phyloP scores from a whole-genome alignment of 2,888 invertebrate genomes.

The Syritta pipiens region DNA sequence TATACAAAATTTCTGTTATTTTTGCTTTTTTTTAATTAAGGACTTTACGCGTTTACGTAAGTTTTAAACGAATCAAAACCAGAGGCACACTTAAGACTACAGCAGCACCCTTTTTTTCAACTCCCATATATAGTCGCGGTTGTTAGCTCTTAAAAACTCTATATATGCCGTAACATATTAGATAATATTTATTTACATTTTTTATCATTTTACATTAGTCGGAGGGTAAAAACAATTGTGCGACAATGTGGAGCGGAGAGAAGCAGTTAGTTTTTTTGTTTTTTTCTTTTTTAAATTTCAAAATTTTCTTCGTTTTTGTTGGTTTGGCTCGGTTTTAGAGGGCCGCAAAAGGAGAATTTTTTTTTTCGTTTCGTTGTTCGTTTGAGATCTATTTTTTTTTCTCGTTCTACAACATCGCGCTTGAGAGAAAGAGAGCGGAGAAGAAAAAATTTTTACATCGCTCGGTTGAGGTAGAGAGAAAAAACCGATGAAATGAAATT shows the following conservation, averaged over 20 bases:
- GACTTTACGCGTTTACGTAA: slow-evolving; percentile 34
- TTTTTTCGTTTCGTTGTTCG: neutral
- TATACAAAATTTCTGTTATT: no score
- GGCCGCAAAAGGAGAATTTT: slow-evolving; percentile 8
- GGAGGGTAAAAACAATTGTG: slow-evolving; percentile 8
- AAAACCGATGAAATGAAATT: neutral
- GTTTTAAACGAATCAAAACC: neutral
- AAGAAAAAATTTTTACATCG: no score
- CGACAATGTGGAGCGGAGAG: slow-evolving; percentile 6
- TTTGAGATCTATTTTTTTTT: neutral
- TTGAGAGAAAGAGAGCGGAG: slow-evolving; percentile 4
- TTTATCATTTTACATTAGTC: slow-evolving; percentile 13
- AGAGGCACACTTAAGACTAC: neutral
- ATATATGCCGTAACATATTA: slow-evolving; percentile 41
- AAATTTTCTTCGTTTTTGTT: slow-evolving; percentile 7
- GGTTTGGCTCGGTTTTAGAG: neutral
- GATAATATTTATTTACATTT: slow-evolving; percentile 56
- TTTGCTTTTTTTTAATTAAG: no score
- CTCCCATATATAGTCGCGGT: neutral
- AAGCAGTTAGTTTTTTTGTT: neutral
- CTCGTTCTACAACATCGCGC: slow-evolving; percentile 25
- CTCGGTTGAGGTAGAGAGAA: no score
- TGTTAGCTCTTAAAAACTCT: neutral
- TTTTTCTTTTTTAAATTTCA: no score
- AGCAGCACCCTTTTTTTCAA: no score